A percentile compares a stretch with the other conserved stretches of the same genome.
phyloP scores from a whole-genome alignment of 2,888 invertebrate genomes.

The Seira sanloemensis region DNA sequence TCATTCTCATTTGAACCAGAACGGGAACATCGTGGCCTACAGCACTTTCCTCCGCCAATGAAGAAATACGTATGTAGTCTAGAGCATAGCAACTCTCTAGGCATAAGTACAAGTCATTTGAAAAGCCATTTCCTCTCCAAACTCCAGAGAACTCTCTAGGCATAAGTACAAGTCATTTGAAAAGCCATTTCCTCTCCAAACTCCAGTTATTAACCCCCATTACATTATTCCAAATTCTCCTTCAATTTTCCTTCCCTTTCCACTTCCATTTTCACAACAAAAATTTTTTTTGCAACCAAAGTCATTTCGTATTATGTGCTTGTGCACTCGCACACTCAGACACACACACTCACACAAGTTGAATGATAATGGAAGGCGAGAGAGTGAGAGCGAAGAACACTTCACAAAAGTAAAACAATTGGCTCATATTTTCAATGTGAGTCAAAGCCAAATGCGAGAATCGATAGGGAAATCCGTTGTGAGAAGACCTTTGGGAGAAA shows the following conservation, averaged over 20 bases:
- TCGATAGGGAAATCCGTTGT: not conserved
- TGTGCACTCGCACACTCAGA: not conserved
- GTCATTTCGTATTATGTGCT: not conserved
- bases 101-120: slow-evolving; percentile 13
- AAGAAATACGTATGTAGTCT: too few species aligned
- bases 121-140: slow-evolving; percentile 27
- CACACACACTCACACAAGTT: not conserved
- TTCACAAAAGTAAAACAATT: not conserved
- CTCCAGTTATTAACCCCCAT: slow-evolving; percentile 43
- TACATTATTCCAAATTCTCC: slow-evolving; percentile 27
- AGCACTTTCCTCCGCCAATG: not conserved
- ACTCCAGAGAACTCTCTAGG: slow-evolving; percentile 23
- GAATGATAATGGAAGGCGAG: not conserved
- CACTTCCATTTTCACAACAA: slow-evolving; percentile 5
- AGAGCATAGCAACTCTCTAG: too few species aligned
- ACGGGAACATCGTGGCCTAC: not conserved
- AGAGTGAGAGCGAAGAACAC: too few species aligned
- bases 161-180: slow-evolving; percentile 13
- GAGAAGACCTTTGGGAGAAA: not conserved
- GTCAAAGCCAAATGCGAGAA: not conserved
- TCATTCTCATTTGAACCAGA: not conserved
- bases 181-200: slow-evolving; percentile 28
- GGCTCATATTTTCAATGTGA: not conserved
- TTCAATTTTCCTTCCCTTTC: slow-evolving; percentile 14
- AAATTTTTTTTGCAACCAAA: not conserved